A percentile compares a stretch with the other conserved stretches of the same genome.
Evolutionary conservation across 1,140 invertebrate species (phyloP).

Genomic region (Sesamia nonagrioides): DNA sequence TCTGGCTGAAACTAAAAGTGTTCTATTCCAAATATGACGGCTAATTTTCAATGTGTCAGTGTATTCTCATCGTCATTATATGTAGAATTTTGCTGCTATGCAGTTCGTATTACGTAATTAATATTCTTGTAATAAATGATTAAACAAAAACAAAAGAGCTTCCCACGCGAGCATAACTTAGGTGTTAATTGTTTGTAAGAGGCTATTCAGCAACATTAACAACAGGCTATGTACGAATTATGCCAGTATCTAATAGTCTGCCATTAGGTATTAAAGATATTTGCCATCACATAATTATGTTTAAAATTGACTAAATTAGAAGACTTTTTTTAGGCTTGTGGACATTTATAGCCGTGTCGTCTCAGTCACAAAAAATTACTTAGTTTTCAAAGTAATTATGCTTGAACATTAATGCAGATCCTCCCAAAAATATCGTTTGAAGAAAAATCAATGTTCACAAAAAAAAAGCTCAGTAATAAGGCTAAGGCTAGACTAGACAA

Average conservation of each 20-base stretch:
- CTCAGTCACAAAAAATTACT: neutral
- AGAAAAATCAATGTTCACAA: neutral
- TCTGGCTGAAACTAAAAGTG: neutral
- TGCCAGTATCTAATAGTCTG: neutral
- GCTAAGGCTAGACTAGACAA: constrained; percentile 45
- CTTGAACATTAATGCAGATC: too few species aligned
- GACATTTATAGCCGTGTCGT: too few species aligned
- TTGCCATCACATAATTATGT: neutral
- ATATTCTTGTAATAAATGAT: constrained; percentile 10
- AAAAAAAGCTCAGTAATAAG: neutral
- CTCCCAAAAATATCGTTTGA: too few species aligned
- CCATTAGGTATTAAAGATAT: constrained; percentile 1
- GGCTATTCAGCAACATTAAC: neutral
- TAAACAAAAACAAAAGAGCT: constrained; percentile 37
- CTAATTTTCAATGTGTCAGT: too few species aligned
- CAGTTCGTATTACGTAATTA: neutral
- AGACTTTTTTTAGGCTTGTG: too few species aligned
- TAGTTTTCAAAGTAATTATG: too few species aligned
- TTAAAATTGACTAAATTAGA: neutral
- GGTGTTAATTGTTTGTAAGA: constrained; percentile 26
- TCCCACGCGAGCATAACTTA: constrained; percentile 13
- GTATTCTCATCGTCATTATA: neutral
- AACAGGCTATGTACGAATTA: neutral
- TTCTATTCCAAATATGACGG: too few species aligned
- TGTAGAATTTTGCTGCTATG: neutral